Evolutionary conservation across 2,113 vertebrate genomes (phyloP), one percentile per base, ranked within the genome.

Genomic region (Alethe diademata): DNA sequence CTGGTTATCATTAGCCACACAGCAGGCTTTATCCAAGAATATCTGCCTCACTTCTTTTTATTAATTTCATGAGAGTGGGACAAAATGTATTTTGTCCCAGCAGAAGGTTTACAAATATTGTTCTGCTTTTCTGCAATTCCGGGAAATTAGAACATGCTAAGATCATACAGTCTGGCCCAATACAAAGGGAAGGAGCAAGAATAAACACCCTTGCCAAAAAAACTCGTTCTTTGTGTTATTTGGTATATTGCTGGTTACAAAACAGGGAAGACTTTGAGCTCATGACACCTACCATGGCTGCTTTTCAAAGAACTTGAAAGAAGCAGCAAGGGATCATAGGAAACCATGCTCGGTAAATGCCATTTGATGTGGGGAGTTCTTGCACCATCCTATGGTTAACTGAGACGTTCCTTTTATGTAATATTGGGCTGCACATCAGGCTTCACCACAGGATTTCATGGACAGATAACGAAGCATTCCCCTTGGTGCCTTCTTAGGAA

Each of bases 331-430:
- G 51, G 47, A 50, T 50, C 72, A 25, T 86, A 90, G 94, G 90
- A 92, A 96, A 80, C 86, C 71, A 29, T 82, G 66, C 71, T 82
- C 28, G 23, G 47, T 78, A 78, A 91, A 54, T 78, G 64, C 71
- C 81, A 96, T 95, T 95, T 96, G 93, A 95, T 97, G 96, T 96
- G 95, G 95, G 66, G 86, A 88, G 74, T 78, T 96, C 90, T 97
- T 96, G 88, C 94, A 93, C 95, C 95, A 97, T 80, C 48, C 60
- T n/a, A 60, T 94, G 92, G 96, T 78, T 90, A 92, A 65, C 69
- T 78, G 93, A 90, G 65, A 74, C 8, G 4, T 94, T 95, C 64
- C 61, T 96, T 83, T 88, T 86, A 65, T 92, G 90, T 86, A 94
- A 72, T 60, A 31, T 29, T 90, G 78, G 67, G 56, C 66, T 86